A percentile compares a stretch with the other conserved stretches of the same genome.
Conservation (phyloP, 2,797 vertebrate genomes). For the Mus minutoides region DNA sequence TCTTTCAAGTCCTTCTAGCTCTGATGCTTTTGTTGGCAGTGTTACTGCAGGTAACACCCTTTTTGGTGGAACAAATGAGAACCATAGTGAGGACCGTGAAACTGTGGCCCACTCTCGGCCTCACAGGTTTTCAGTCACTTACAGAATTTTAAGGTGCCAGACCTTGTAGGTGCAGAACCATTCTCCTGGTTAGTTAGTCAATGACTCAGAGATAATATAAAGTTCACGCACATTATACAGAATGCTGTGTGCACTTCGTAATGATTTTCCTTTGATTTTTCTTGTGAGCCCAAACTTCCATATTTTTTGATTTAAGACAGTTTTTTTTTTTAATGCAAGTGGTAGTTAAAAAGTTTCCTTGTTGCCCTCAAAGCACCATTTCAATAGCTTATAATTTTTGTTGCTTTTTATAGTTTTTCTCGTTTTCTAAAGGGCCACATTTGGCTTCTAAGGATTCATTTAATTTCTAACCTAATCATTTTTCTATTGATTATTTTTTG, state of each 20-base stretch:
- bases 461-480: not conserved
- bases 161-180: not conserved
- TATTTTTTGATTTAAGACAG: constrained; percentile 5
- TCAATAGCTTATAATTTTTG: constrained; percentile 32
- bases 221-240: not conserved
- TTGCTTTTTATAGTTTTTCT: constrained; percentile 44
- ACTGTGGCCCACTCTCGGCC: not conserved
- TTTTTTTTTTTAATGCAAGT: constrained; percentile 2
- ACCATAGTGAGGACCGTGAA: not conserved
- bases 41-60: not conserved
- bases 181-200: not conserved
- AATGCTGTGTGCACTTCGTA: not conserved
- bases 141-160: not conserved
- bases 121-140: not conserved
- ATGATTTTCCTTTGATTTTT: constrained; percentile 30
- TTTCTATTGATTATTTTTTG: not conserved
- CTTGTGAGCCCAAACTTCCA: not conserved
- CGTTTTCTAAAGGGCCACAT: constrained; percentile 1
- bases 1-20: constrained; percentile 28
- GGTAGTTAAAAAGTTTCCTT: not conserved
- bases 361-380: not conserved
- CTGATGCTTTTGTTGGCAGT: constrained; percentile 30
- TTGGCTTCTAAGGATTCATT: not conserved
- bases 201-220: not conserved
- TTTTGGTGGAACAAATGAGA: not conserved